Base-by-base conservation (phyloP, 92 coral and sea anemone species). In the Phenganax subtilis region DNA sequence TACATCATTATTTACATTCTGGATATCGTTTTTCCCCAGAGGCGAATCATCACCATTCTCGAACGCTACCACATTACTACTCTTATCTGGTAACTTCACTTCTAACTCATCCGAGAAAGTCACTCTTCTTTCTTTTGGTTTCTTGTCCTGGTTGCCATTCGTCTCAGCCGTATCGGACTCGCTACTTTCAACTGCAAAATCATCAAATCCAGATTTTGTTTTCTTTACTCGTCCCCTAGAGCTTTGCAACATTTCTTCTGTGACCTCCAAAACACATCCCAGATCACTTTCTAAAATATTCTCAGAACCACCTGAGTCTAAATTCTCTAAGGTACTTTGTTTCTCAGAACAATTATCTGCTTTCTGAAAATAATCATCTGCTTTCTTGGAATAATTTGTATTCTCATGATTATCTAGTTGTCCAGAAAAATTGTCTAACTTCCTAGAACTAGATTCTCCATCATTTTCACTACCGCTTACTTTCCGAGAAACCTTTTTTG, bases 91-190 rank as follows among this genome's bases (percentile, higher is more conserved):
- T 20, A 37, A 1, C 27, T 53, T 58, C 12, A 77, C n/a, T 14
- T 60, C 55, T n/a, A 77, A 12, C 15, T 77, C 82, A 16, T 15
- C 72, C 3, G 64, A 56, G 82, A 77, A 77, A 60, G 82, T 77
- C 14, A 77, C 82, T 62, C 82, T 77, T 59, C 82, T 55, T 58
- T 55, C 54, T 1, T 51, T 55, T 15, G 60, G 70, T 73, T 57
- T 52, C 54, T 25, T 73, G 20, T 52, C 60, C 62, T 55, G 31
- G 14, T 52, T 59, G 11, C 20, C 37, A 55, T 27, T 29, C 15
- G n/a, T 65, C 27, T 29, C 71, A 14, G 29, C 51, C 27, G 15
- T 59, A 59, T 14, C 65, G 16, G 65, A 55, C n/a, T 76, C 82
- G 9, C 15, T 11, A 53, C 16, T 7, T 14, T 31, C 52, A 25